Base-by-base conservation (phyloP, 2,888 invertebrate species). In the Monopis laevigella region DNA sequence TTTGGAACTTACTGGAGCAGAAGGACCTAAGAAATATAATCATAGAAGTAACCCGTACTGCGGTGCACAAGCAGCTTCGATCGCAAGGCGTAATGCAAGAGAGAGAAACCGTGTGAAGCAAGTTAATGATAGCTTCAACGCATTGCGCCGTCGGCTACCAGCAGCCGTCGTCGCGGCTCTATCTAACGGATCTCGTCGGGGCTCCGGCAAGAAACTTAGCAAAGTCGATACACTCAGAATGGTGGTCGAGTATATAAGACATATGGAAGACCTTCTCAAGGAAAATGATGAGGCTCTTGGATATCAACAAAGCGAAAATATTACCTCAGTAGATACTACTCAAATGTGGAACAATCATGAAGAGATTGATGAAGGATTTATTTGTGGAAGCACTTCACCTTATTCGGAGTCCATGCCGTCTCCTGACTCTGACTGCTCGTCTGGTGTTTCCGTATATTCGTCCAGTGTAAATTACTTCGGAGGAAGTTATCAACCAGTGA, bases 51-150 rank as follows among this genome's bases (percentile, higher is more conserved):
- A 80, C 18, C 53, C 62, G 2, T 67, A 66, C 45, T 59, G 82
- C 1, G 85, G 84, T 30, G 85, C 88, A 51, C 93, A 90, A 55
- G 84, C 90, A 41, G 90, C 90, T 21, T 92, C 94, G 0, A 94
- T 95, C 11, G 93, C 92, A 0, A 82, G 95, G 42, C 84, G 97
- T 53, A 97, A 97, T 69, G 96, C 96, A n/a, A 85, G 97, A 11
- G 97, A 97, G 70, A 83, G 97, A 51, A 96, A 96, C 64, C 88
- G 97, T 46, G 96, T 96, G 45, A 94, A 95, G 72, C 94, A 95
- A 84, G 94, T 95, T 61, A 94, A 95, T 75, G 93, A 93, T 59
- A 94, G 95, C 46, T 96, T 95, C 61, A 91, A 92, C 43, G 92
- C 90, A 34, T 72, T 96, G 27, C 83, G 94, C 41, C 92, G 92